Percentiles rank a stretch among this genome's conserved stretches.
phyloP scores from a whole-genome alignment of 2,797 vertebrate genomes.

The Heliangelus exortis region DNA sequence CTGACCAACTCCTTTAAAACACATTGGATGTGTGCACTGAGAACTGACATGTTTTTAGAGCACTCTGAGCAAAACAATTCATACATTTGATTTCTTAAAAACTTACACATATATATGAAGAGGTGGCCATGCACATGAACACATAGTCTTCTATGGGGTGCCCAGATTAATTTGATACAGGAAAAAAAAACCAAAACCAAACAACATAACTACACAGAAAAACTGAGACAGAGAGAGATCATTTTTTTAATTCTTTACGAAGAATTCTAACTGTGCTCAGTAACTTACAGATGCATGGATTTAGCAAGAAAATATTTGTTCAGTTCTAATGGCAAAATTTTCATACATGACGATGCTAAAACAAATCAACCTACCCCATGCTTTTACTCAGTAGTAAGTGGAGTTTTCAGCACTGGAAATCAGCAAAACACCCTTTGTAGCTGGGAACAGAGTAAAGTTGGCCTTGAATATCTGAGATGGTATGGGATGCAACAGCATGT shows the following conservation, averaged over 20 bases:
- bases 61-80: not conserved
- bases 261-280: not conserved
- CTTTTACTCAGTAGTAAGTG: not conserved
- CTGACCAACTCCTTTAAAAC: not conserved
- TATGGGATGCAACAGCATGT: not conserved
- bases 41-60: not conserved
- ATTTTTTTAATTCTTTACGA: not conserved
- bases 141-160: not conserved
- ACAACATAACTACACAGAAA: not conserved
- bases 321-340: not conserved
- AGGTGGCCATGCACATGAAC: not conserved
- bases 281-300: not conserved
- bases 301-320: not conserved
- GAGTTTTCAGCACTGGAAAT: not conserved
- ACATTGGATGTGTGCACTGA: not conserved
- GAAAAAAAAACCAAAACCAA: not conserved
- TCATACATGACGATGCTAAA: not conserved
- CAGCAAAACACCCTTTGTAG: not conserved
- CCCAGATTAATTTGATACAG: not conserved
- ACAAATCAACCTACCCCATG: not conserved
- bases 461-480: not conserved
- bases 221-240: not conserved
- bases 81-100: not conserved
- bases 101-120: fast-evolving
- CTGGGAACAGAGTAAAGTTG: not conserved